Conservation (phyloP, 2,113 vertebrate genomes). For the Ondatra zibethicus region DNA sequence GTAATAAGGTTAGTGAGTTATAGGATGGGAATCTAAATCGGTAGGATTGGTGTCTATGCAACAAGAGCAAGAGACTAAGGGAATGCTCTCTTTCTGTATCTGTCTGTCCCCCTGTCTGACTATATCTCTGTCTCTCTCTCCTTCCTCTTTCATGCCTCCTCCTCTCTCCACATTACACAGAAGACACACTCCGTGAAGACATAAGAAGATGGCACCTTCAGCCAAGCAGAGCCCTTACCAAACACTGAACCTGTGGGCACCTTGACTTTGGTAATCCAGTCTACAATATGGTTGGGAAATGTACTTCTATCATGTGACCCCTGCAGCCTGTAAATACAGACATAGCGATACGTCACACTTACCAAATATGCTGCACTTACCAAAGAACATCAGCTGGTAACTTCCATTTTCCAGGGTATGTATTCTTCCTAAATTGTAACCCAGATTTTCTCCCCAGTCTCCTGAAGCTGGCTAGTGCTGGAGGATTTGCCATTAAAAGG, state of each 20-base stretch:
- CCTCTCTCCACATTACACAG: too few species aligned
- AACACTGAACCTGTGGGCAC: not conserved
- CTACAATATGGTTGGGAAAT: not conserved
- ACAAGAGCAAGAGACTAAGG: not conserved
- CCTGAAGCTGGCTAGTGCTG: not conserved
- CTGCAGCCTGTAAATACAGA: not conserved
- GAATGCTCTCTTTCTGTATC: not conserved
- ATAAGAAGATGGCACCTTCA: not conserved
- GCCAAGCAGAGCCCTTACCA: not conserved
- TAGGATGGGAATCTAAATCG: not conserved
- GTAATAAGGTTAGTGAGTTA: not conserved
- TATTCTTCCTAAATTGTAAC: not conserved
- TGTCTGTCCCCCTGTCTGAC: not conserved
- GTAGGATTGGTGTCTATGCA: not conserved
- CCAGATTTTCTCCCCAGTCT: not conserved
- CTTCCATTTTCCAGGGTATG: not conserved
- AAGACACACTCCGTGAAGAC: not conserved
- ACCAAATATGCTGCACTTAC: not conserved
- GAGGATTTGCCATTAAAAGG: not conserved
- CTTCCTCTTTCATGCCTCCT: not conserved
- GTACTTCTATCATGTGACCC: not conserved
- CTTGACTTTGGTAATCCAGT: not conserved
- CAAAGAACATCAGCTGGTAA: fast-evolving
- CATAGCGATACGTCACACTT: not conserved
- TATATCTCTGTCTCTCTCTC: not conserved